These are phyloP conservation scores for Mermis nigrescens DNA, from an alignment of 2,888 invertebrate species.

Conservation along the genomic window DNA sequence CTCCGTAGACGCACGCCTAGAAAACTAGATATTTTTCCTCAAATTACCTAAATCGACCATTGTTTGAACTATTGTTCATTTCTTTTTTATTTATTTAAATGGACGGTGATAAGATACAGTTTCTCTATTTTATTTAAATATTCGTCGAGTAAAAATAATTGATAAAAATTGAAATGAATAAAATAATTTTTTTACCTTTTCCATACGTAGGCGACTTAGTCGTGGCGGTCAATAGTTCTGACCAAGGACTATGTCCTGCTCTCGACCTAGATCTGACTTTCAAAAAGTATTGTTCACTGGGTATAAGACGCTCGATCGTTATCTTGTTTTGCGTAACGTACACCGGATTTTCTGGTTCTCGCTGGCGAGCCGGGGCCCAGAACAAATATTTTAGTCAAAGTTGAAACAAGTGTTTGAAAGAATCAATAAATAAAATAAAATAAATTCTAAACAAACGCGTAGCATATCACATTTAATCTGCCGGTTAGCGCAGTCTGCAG, in stretches of 20 bases:
- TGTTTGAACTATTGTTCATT: no score
- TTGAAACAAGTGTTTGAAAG: not conserved
- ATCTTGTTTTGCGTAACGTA: not conserved
- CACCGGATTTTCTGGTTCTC: slow-evolving; percentile 3
- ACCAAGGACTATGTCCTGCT: slow-evolving; percentile 29
- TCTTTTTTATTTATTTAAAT: no score
- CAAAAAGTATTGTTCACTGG: slow-evolving; percentile 8
- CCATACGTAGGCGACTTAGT: slow-evolving; percentile 11
- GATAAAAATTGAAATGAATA: no score
- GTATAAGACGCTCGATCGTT: not conserved
- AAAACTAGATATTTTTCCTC: no score
- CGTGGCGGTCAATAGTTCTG: slow-evolving; percentile 18
- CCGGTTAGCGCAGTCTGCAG: no score
- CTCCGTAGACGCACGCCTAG: no score
- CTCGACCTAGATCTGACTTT: slow-evolving; percentile 22
- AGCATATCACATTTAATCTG: no score
- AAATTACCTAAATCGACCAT: no score
- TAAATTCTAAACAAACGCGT: no score
- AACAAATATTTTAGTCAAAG: slow-evolving; percentile 7
- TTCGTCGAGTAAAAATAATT: no score
- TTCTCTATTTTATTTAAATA: no score
- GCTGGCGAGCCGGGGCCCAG: slow-evolving; percentile 13
- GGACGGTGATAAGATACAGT: no score
- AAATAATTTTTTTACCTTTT: not conserved
- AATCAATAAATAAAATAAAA: not conserved